Conservation (phyloP, 2,113 vertebrate species). For the Psilopsiagon aymara region DNA sequence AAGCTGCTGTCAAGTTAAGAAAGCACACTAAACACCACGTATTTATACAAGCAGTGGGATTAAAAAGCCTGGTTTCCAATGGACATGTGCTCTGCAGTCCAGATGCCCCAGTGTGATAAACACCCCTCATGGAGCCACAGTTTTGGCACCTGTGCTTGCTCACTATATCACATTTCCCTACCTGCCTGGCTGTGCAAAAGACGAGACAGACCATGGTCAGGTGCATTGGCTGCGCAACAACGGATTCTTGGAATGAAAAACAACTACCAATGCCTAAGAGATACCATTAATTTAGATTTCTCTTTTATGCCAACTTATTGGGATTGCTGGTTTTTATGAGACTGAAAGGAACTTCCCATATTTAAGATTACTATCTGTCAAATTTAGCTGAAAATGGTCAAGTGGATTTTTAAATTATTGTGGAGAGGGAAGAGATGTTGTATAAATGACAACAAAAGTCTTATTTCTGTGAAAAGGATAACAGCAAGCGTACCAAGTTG, state of each 20-base stretch:
- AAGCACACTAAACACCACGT: neutral
- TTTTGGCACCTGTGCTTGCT: neutral
- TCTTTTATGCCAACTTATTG: neutral
- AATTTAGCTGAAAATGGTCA: neutral
- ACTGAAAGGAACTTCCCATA: neutral
- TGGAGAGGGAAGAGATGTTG: neutral
- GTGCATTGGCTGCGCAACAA: rapidly evolving
- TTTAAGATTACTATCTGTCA: neutral
- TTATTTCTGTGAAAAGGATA: neutral
- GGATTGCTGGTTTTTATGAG: neutral
- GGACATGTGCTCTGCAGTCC: neutral
- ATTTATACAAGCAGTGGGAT: neutral
- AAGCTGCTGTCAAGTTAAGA: neutral
- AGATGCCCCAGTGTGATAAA: neutral
- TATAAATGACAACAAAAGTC: neutral
- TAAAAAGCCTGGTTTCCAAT: neutral
- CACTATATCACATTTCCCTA: rapidly evolving
- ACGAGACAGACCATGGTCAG: neutral
- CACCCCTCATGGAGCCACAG: neutral
- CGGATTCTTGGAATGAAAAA: neutral
- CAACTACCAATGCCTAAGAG: neutral
- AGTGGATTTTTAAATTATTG: neutral
- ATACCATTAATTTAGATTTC: neutral
- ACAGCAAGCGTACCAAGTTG: neutral
- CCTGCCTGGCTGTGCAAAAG: neutral